A percentile compares a stretch with the other conserved stretches of the same genome.
Conservation (phyloP, 1,140 invertebrate species). For the Sitobion miscanthi region DNA sequence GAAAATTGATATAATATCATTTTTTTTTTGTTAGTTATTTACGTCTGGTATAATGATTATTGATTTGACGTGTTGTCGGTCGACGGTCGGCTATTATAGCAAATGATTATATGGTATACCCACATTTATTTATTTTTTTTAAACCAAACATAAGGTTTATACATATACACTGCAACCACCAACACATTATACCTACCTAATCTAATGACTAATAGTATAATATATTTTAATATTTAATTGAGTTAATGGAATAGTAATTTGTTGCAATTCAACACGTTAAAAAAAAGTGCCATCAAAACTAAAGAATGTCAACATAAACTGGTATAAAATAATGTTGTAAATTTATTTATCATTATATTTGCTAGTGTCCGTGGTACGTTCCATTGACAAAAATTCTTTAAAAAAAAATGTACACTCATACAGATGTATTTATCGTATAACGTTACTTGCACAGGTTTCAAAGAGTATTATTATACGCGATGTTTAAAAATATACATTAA, state of each 20-base stretch:
- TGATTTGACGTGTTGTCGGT: background rate
- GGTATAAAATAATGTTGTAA: background rate
- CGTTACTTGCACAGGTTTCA: background rate
- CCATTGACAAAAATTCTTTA: background rate
- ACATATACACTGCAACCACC: background rate
- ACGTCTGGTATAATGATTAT: conserved; percentile 3
- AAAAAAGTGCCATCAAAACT: background rate
- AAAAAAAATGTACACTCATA: background rate
- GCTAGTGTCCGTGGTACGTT: background rate
- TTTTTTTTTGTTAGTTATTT: conserved; percentile 26
- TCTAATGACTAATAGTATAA: background rate
- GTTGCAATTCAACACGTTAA: background rate
- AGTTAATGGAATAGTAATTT: conserved; percentile 21
- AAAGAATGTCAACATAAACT: background rate
- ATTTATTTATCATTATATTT: conserved; percentile 7
- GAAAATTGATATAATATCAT: background rate
- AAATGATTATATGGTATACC: conserved; percentile 1
- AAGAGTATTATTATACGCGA: background rate
- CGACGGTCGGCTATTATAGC: background rate
- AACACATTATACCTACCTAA: background rate
- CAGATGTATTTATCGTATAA: background rate
- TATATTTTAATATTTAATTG: conserved; percentile 35
- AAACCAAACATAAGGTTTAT: background rate
- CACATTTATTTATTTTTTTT: conserved; percentile 1
- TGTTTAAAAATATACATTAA: background rate